Base-by-base conservation (phyloP, 2,888 invertebrate genomes). In the Meta bourneti region DNA sequence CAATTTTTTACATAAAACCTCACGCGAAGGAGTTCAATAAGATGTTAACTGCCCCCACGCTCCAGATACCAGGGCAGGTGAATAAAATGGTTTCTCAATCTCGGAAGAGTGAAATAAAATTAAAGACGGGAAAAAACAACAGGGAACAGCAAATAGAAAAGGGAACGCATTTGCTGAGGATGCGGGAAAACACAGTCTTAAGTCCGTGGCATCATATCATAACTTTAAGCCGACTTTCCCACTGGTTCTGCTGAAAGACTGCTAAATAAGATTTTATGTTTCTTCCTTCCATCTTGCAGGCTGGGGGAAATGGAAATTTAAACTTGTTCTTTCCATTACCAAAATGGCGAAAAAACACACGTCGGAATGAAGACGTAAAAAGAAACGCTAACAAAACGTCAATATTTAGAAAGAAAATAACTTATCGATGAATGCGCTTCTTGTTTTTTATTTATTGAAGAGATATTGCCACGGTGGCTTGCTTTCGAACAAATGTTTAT, bases 261-360 rank as follows among this genome's bases (percentile, higher is more conserved):
- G 72, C 81, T 88, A 88, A 88, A 88, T 88, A 88, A 88, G 88
- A 88, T 88, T 88, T 88, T 74, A 81, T 81, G 81, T 75, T 80
- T 81, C 81, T 81, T 52, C 51, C n/a, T 69, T 83, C 34, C 49
- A 49, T 82, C 19, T 61, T 19, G 48, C 77, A 71, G 80, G 54
- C 54, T 74, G 11, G n/a, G 20, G 80, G 69, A 83, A 85, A 88
- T 88, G 75, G 74, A 88, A 81, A 88, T 88, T 88, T 88, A 88
- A 88, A 88, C 80, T 69, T 77, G 61, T 86, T 86, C 79, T 49
- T 79, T 88, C 75, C 75, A 88, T 88, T 88, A 79, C 48, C n/a
- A 49, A 88, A 88, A 88, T 74, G 51, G 72, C 72, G 71, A 79
- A 88, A 48, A 81, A 81, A 51, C 11, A 75, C 54, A 61, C 61